Percentiles rank a stretch among this genome's conserved stretches.
phyloP scores from a whole-genome alignment of 1,140 invertebrate genomes.

The Dendrolimus kikuchii region DNA sequence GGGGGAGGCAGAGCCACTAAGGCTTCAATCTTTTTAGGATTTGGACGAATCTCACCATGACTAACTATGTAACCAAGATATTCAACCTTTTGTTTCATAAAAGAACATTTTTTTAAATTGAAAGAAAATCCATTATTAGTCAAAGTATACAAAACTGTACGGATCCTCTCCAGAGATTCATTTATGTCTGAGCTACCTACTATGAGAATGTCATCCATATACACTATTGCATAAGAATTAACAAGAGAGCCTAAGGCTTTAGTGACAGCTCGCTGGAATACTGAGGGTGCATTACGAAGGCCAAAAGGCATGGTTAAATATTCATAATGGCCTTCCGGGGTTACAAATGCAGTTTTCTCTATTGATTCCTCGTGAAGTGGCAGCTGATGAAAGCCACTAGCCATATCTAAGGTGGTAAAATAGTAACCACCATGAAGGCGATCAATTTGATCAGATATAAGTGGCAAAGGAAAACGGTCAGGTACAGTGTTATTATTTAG shows the following conservation, averaged over 20 bases:
- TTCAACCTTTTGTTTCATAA: conserved; percentile 24
- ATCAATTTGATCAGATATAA: conserved; percentile 8
- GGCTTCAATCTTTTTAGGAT: conserved; percentile 17
- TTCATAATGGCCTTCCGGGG: not conserved
- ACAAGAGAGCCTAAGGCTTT: conserved; percentile 3
- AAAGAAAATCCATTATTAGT: conserved; percentile 1
- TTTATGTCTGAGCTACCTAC: not conserved
- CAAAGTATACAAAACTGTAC: not conserved
- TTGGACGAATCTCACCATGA: conserved; percentile 19
- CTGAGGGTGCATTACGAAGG: not conserved
- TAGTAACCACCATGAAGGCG: conserved; percentile 2
- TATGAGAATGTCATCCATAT: conserved; percentile 3
- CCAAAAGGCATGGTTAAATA: conserved; percentile 4
- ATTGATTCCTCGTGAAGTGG: too few species aligned
- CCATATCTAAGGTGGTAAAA: not conserved
- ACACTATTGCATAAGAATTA: not conserved
- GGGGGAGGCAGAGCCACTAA: conserved; percentile 22
- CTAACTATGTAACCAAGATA: conserved; percentile 22
- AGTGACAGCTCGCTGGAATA: conserved; percentile 4
- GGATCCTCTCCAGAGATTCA: not conserved
- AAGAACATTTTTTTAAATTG: conserved; percentile 14
- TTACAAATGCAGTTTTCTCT: too few species aligned
- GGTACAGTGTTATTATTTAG: conserved; percentile 7
- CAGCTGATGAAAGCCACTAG: too few species aligned
- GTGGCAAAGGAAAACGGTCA: conserved; percentile 9